Evolutionary conservation across 2,888 invertebrate species (phyloP).

Genomic region (Teleiodes luculella): DNA sequence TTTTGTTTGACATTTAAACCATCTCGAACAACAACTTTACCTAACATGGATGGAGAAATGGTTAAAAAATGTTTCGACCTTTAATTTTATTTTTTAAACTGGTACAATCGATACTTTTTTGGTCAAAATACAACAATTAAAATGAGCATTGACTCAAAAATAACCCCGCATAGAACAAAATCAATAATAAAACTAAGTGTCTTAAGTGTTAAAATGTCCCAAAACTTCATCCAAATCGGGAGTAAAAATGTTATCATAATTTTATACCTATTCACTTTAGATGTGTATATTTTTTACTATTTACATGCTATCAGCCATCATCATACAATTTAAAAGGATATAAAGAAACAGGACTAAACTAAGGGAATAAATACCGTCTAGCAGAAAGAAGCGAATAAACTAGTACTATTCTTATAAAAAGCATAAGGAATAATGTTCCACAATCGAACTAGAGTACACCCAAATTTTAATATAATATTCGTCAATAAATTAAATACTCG

Average conservation of each 20-base stretch:
- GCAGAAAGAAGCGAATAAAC: conserved; percentile 34
- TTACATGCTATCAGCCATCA: conserved; percentile 48
- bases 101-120: too few relatives aligned
- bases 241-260: conserved; percentile 23
- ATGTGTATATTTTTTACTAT: conserved; percentile 32
- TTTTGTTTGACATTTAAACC: too few relatives aligned
- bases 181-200: conserved; percentile 47
- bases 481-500: conserved; percentile 32
- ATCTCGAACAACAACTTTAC: too few relatives aligned
- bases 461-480: conserved; percentile 18
- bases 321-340: conserved; percentile 40
- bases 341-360: conserved; percentile 32
- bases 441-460: conserved; percentile 31
- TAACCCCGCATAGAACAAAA: conserved; percentile 52
- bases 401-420: conserved; percentile 45
- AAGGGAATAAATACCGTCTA: conserved; percentile 24
- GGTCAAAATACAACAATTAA: too few relatives aligned
- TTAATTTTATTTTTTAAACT: too few relatives aligned
- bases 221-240: conserved; percentile 28
- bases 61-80: too few relatives aligned
- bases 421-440: conserved; percentile 37
- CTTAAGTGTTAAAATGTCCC: conserved; percentile 49
- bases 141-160: too few relatives aligned
- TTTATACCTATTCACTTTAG: conserved; percentile 16
- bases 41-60: too few relatives aligned